phyloP scores from a whole-genome alignment of 2,797 vertebrate species.

The Sebastes minor region DNA sequence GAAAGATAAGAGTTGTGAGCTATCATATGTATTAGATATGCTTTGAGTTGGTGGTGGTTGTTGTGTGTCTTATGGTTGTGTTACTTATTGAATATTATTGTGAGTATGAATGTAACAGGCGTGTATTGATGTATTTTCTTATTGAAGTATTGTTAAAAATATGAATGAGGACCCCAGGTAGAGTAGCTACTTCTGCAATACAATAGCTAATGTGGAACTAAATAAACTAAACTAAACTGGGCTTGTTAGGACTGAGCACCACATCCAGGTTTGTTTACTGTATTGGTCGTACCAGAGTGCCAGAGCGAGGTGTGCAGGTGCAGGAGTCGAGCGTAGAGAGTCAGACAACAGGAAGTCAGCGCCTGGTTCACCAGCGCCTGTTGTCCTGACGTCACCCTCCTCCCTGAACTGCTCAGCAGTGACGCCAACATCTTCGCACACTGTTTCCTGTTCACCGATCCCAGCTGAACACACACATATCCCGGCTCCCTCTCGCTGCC shows the following conservation, averaged over 20 bases:
- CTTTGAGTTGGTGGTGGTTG: no score
- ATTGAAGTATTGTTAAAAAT: no score
- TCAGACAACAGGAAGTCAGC: slow-evolving; percentile 73
- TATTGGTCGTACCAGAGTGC: slow-evolving; percentile 74
- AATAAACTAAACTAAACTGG: no score
- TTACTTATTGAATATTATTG: no score
- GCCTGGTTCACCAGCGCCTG: slow-evolving; percentile 83
- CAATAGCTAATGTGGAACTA: fast-evolving
- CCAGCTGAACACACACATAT: slow-evolving; percentile 60
- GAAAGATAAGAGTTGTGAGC: neutral
- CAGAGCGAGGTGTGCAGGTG: slow-evolving; percentile 74
- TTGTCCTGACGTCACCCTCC: slow-evolving; percentile 86
- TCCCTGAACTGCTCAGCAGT: slow-evolving; percentile 68
- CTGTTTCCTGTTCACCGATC: slow-evolving; percentile 66
- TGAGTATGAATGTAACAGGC: no score
- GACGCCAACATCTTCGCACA: slow-evolving; percentile 71
- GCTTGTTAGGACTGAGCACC: neutral
- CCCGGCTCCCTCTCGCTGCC: slow-evolving; percentile 2
- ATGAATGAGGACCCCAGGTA: no score
- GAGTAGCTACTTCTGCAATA: no score
- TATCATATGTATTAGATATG: neutral
- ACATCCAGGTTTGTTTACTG: neutral
- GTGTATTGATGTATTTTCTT: no score
- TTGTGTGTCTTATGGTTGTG: no score
- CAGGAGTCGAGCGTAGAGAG: slow-evolving; percentile 80